Evolutionary conservation across 2,797 vertebrate genomes (phyloP).

Genomic region (Phoxinus dragarum): DNA sequence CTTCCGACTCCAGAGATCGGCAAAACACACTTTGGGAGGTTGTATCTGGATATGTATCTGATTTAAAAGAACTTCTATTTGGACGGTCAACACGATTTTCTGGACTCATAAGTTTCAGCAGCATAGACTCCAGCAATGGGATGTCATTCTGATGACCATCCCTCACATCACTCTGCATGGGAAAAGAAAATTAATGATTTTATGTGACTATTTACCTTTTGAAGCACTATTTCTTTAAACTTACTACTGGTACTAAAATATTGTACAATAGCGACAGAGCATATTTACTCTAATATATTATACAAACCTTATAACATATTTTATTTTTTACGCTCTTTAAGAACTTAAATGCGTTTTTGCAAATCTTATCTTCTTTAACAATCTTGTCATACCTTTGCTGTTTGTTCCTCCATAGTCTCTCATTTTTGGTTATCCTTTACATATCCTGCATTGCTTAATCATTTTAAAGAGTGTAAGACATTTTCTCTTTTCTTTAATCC

Average conservation of each 20-base stretch:
- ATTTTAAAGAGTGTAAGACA: neutral
- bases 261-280: neutral
- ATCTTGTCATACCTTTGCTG: slow-evolving; percentile 50
- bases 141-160: neutral
- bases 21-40: neutral
- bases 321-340: neutral
- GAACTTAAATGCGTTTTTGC: neutral
- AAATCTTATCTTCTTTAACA: slow-evolving; percentile 13
- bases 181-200: neutral
- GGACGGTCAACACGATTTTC: neutral
- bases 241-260: neutral
- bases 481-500: neutral
- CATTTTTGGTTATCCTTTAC: slow-evolving; percentile 8
- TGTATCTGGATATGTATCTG: neutral
- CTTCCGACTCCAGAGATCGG: neutral
- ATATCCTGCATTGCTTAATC: neutral
- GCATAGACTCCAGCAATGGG: slow-evolving; percentile 47
- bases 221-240: neutral
- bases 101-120: slow-evolving; percentile 31
- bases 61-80: neutral
- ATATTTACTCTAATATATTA: neutral
- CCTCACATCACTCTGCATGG: slow-evolving; percentile 11
- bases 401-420: slow-evolving; percentile 20
- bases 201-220: neutral
- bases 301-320: neutral